Conservation (phyloP, 2,888 invertebrate genomes). For the Helicoverpa assulta region DNA sequence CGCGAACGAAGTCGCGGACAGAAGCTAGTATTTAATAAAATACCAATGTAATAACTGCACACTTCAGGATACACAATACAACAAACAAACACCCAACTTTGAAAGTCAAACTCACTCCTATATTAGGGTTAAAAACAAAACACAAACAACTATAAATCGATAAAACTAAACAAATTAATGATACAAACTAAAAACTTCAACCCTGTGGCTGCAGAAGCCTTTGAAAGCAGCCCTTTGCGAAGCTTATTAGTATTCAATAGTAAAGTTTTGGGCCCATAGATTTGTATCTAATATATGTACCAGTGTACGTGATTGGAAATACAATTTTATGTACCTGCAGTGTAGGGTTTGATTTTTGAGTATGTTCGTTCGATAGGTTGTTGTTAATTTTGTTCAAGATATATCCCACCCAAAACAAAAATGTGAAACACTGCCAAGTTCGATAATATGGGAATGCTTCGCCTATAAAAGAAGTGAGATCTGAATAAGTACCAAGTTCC, state of each 20-base stretch:
- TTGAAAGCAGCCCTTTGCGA: conserved; percentile 72
- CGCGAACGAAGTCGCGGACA: too few species aligned
- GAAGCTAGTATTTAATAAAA: too few species aligned
- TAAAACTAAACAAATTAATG: conserved; percentile 34
- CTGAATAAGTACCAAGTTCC: too few species aligned
- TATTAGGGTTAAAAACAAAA: not conserved
- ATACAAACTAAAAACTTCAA: conserved; percentile 44
- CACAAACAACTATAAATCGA: not conserved
- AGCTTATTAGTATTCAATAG: conserved; percentile 85
- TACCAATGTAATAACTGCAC: too few species aligned
- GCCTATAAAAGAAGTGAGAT: too few species aligned
- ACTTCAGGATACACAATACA: not conserved
- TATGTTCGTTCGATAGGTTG: not conserved
- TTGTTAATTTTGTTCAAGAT: too few species aligned
- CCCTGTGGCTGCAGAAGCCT: conserved; percentile 66
- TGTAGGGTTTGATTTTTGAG: conserved; percentile 12
- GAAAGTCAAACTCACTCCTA: not conserved
- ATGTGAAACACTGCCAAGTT: too few species aligned
- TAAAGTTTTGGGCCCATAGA: conserved; percentile 81
- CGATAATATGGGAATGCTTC: too few species aligned
- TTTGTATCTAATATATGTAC: conserved; percentile 82
- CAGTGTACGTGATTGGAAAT: conserved; percentile 73
- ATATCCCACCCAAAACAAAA: too few species aligned
- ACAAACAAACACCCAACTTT: not conserved
- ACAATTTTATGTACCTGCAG: conserved; percentile 62